Base-by-base conservation (phyloP, 2,113 vertebrate species). In the Nibea coibor region DNA sequence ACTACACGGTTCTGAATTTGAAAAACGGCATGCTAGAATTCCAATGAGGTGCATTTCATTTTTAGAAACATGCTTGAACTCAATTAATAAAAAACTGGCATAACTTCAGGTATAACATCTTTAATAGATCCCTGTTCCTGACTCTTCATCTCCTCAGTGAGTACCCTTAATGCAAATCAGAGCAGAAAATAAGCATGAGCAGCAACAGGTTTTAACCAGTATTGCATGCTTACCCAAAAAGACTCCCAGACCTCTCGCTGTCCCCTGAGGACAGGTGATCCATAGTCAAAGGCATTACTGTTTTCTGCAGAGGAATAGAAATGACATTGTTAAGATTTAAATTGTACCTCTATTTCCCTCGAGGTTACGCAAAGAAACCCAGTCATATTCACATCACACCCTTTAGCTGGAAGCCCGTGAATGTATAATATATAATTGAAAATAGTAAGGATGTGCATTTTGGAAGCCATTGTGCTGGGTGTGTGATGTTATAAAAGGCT, bases 311-410 rank as follows among this genome's bases (percentile, higher is more conserved):
- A 48, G 56, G 54, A 81, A 81, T 42, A 48, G n/a, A 78, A 76
- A 73, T 78, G 2, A 53, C 48, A 22, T 68, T 83, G 69, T 75
- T 82, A 66, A 70, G 63, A 68, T 87, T 85, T 81, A 74, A 69
- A 10, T 70, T 75, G 35, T 20, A 42, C 42, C 50, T 5, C 53
- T 42, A 76, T 81, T 83, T 77, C 78, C 87, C 68, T 66, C 2
- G 63, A 70, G 75, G 58, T 56, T 64, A 56, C n/a, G 10, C 56
- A 68, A 79, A 89, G 62, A 35, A 65, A 48, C 24, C 35, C 10
- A 17, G 47, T 68, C 80, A 68, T 26, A 85, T 75, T 86, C 84
- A 81, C 80, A 81, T 85, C 78, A 86, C 66, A 83, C 24, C 10
- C 35, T 80, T 67, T 31, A 63, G 63, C 66, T 70, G 56, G 26